These are phyloP conservation scores for Dipodomys ordii DNA, from an alignment of 2,113 vertebrate genomes.

Conservation along the genomic window DNA sequence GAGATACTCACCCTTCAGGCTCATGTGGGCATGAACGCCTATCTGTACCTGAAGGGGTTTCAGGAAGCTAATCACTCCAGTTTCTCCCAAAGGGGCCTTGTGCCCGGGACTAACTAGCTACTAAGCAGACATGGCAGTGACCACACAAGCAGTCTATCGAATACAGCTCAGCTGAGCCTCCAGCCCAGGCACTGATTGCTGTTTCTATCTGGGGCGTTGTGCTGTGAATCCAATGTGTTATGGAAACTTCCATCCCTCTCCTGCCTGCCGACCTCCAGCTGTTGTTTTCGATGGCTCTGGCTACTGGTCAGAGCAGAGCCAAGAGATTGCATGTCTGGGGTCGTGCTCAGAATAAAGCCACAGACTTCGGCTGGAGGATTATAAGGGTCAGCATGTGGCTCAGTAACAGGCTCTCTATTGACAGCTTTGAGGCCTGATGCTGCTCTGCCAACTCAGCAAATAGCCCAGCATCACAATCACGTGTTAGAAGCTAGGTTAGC, in stretches of 20 bases:
- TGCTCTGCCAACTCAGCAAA: background rate
- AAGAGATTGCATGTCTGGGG: background rate
- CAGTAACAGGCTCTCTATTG: fast-evolving
- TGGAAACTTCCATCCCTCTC: background rate
- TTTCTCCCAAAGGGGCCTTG: background rate
- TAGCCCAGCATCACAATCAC: background rate
- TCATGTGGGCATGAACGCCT: fast-evolving
- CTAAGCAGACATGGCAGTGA: background rate
- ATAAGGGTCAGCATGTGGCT: background rate
- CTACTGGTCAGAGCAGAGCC: background rate
- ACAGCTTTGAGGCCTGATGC: background rate
- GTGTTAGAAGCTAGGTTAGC: background rate
- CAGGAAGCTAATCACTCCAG: background rate
- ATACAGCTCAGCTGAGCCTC: background rate
- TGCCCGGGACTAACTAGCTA: background rate
- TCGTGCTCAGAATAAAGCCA: fast-evolving
- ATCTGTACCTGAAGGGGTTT: background rate
- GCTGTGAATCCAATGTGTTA: fast-evolving
- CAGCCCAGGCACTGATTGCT: fast-evolving
- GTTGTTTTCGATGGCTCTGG: background rate
- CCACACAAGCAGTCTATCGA: background rate
- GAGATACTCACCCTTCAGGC: background rate
- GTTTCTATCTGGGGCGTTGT: background rate
- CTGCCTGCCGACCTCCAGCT: background rate
- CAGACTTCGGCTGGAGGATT: background rate